Base-by-base conservation (phyloP, 2,888 invertebrate genomes). In the Agapostemon virescens region DNA sequence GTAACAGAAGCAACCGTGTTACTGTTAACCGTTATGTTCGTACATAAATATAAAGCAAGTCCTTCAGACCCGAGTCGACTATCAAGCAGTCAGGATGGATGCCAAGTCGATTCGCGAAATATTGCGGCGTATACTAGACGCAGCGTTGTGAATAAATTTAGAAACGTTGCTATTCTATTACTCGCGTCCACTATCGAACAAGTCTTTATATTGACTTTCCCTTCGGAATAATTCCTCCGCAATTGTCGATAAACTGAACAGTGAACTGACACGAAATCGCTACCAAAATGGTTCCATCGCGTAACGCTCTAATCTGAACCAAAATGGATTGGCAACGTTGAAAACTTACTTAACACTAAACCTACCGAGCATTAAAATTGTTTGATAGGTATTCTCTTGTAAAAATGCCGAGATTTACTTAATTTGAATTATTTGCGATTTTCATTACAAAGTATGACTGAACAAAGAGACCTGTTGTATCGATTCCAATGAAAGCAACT, bases 21-120 rank as follows among this genome's bases (percentile, higher is more conserved):
- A 77, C 81, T 52, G 77, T 63, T 77, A 74, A 77, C 77, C 82
- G 82, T 82, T 82, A 71, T 81, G 77, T 77, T 68, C 64, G 70
- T 77, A 81, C 81, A 82, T 82, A 82, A 85, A 85, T 83, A 85
- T 79, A 77, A 81, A 79, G 75, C 81, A 67, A 61, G 69, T 81
- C 77, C 68, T 55, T 13, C 67, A 63, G 45, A 84, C 82, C 71
- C 78, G 81, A 75, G 73, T 77, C 79, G 86, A 87, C 88, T 88
- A 88, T 85, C 86, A 85, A 88, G 86, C 84, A 86, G 88, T 68
- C 74, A 82, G 80, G 81, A 87, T 87, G 76, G 81, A 88, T 85
- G 86, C 78, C 80, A 78, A 81, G 76, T 79, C 81, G 77, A 73
- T 81, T 74, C 76, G 58, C 75, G 74, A 85, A 79, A 85, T 85